Evolutionary conservation across 37 sponge, comb jelly and placozoan genomes (phyloP), one percentile per base, ranked within the genome.

Genomic region (Diacarnus erythraeanus): DNA sequence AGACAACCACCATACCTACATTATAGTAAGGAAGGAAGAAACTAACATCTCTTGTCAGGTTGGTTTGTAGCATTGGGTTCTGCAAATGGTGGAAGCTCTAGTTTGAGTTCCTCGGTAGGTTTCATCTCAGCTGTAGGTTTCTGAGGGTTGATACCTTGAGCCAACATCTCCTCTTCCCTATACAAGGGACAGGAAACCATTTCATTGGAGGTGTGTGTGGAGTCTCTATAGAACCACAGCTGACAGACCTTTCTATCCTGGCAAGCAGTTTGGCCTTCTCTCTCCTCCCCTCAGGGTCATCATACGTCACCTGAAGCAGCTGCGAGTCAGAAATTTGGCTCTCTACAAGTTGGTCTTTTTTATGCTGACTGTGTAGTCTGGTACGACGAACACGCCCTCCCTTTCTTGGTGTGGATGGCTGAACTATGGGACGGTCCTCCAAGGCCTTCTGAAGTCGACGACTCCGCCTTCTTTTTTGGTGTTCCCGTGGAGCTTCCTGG

Each of bases 261-360:
- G 89, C 93, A 17, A 88, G 54, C n/a, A 92, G 68, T 35, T 80
- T 80, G n/a, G 80, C 89, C 37, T 79, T 85, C 68, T 84, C 81
- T 35, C 69, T 77, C 44, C 89, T 75, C 3, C 89, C 76, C 12
- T 72, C 80, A 34, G 93, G 90, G 68, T 92, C 89, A 75, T 92
- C 90, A 76, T 92, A 92, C 23, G 85, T 85, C 40, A 92, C 88
- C 20, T 77, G 74, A 63, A 88, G 51, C 20, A 77, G 30, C 63
- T 88, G 88, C 10, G 88, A 88, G 41, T 88, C 88, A 38, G 88
- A 71, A 0, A 77, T 35, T 37, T 72, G 73, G 38, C 78, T 82
- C 22, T 88, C 88, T 33, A 51, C 43, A 30, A 77, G 27, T 1
- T 23, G 56, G 31, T 78, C 79, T 40, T 79, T 57, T 41, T 72